Evolutionary conservation across 2,888 invertebrate genomes (phyloP), one percentile per base, ranked within the genome.

Genomic region (Drosophila mimetica): DNA sequence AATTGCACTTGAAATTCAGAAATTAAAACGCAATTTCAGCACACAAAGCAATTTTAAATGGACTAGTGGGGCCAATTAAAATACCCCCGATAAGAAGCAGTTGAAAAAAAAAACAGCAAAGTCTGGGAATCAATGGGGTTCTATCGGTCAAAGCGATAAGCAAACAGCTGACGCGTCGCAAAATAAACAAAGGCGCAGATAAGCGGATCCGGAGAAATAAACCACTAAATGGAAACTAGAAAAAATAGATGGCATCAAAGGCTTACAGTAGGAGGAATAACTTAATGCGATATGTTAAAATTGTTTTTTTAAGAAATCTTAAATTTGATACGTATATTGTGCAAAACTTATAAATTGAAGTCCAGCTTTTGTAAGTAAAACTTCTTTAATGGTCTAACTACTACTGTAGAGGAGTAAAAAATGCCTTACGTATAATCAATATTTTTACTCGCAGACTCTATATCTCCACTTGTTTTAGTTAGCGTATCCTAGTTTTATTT

Each of bases 101-200:
- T 41, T 30, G 37, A 13, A 16, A 30, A 14, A 14, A 8, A 71
- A 46, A 51, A 47, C 18, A 64, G 41, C 65, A 30, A 32, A 44
- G 44, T 28, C 28, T 11, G 47, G 37, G 59, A 37, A 48, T 60
- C 41, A 69, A 44, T 52, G 28, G 50, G 42, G 37, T 46, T 48
- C 57, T 50, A 69, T 76, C 78, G 83, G 83, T 76, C 80, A 80
- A 52, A 58, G 53, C 66, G 83, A 82, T 76, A 78, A 63, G 58
- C 13, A 75, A 81, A 79, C 75, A 85, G 79, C 82, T 85, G 82
- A 71, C 69, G 47, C 25, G 83, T 67, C 77, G 74, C 64, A 76
- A 42, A 70, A 66, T 61, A 65, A 75, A 69, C 63, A 64, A 65
- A 69, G 69, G 59, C 54, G 18, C 47, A 65, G 77, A 76, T 70